A percentile compares a stretch with the other conserved stretches of the same genome.
phyloP scores from a whole-genome alignment of 2,888 invertebrate genomes.

The Hermodice carunculata region DNA sequence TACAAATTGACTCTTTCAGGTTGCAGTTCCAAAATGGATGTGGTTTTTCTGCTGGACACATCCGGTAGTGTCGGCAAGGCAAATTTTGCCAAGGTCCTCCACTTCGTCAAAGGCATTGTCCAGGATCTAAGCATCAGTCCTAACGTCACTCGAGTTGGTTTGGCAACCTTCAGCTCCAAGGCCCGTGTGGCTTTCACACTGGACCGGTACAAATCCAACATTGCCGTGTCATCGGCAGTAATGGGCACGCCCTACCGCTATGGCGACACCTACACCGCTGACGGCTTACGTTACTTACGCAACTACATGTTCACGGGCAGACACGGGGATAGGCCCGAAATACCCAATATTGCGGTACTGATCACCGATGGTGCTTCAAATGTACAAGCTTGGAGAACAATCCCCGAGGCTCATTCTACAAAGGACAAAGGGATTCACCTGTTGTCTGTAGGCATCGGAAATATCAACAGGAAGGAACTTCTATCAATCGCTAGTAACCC shows the following conservation, averaged over 20 bases:
- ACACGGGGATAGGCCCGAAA: conserved; percentile 14
- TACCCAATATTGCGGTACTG: conserved; percentile 16
- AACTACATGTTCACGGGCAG: conserved; percentile 5
- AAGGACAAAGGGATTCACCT: conserved; percentile 13
- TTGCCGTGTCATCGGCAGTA: conserved; percentile 38
- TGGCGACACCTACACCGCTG: conserved; percentile 57
- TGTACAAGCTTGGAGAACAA: conserved; percentile 10
- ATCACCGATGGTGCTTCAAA: conserved; percentile 24
- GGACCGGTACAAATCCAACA: conserved; percentile 11
- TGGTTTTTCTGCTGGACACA: conserved; percentile 62
- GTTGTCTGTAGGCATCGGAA: conserved; percentile 16
- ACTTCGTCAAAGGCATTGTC: conserved; percentile 29
- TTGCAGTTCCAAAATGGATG: conserved; percentile 55
- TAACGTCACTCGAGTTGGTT: conserved; percentile 28
- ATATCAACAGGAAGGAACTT: not conserved
- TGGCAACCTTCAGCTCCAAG: conserved; percentile 31
- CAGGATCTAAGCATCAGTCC: conserved; percentile 26
- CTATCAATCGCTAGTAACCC: conserved; percentile 33
- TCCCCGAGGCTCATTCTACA: conserved; percentile 14
- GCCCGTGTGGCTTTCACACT: conserved; percentile 27
- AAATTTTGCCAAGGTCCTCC: conserved; percentile 32
- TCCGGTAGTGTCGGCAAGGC: conserved; percentile 36
- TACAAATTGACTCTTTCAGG: conserved; percentile 44
- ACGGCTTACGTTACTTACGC: conserved; percentile 45
- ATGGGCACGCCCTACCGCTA: conserved; percentile 47